Conservation (phyloP, 2,113 vertebrate genomes). For the Clupea harengus region DNA sequence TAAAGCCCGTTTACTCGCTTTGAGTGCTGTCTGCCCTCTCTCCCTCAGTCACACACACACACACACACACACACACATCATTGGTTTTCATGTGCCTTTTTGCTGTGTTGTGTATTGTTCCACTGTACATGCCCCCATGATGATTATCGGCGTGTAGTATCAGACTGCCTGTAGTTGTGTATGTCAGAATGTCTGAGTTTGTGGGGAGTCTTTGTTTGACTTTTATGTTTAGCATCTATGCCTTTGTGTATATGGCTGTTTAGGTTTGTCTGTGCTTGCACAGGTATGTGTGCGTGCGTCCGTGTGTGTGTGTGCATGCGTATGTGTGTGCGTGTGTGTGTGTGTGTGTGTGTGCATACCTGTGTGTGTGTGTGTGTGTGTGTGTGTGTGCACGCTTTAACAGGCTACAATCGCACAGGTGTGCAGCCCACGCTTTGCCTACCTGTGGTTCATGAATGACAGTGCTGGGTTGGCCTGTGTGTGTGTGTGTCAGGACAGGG, state of each 20-base stretch:
- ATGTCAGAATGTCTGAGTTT: background rate
- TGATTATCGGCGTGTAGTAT: background rate
- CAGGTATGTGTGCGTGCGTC: background rate
- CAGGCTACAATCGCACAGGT: conserved; percentile 42
- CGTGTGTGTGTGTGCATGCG: background rate
- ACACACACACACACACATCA: conserved; percentile 4
- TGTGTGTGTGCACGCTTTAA: conserved; percentile 7
- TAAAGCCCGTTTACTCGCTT: conserved; percentile 29
- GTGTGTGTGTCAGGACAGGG: conserved; percentile 24
- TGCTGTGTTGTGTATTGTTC: background rate
- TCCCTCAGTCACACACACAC: background rate
- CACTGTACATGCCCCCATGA: background rate
- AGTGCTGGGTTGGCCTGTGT: background rate
- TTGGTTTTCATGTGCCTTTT: background rate
- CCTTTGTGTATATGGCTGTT: background rate
- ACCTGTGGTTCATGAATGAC: conserved; percentile 40
- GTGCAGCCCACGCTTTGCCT: conserved; percentile 43
- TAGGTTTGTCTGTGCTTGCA: background rate
- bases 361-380: background rate
- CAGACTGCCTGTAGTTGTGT: background rate
- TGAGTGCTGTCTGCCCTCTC: conserved; percentile 1
- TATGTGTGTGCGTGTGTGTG: background rate
- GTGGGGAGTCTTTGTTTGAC: background rate
- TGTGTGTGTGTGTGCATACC: too few relatives aligned
- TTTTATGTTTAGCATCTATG: background rate